Evolutionary conservation across 2,888 invertebrate genomes (phyloP).

Genomic region (Celastrina argiolus): DNA sequence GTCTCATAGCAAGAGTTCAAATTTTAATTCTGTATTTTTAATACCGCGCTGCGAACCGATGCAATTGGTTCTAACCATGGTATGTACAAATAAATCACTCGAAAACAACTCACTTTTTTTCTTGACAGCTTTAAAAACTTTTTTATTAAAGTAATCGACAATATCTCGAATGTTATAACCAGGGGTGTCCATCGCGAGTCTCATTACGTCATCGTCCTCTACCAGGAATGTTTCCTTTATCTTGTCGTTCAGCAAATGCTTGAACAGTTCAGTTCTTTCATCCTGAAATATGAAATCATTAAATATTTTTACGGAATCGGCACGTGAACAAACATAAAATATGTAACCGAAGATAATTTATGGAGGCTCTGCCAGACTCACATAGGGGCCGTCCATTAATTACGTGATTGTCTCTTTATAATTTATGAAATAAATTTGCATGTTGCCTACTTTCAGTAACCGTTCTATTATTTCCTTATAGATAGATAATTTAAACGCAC

Average conservation of each 20-base stretch:
- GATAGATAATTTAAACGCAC: too few species aligned
- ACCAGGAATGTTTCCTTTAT: constrained; percentile 64
- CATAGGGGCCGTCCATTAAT: too few species aligned
- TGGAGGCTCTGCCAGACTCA: too few species aligned
- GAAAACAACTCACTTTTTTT: constrained; percentile 76
- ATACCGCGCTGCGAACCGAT: too few species aligned
- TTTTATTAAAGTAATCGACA: constrained; percentile 83
- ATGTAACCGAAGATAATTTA: not conserved
- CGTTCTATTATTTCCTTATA: too few species aligned
- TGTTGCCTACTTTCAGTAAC: too few species aligned
- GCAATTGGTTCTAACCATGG: too few species aligned
- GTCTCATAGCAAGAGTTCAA: too few species aligned
- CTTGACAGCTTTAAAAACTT: constrained; percentile 84
- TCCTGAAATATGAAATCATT: constrained; percentile 53
- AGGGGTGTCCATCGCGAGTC: constrained; percentile 82
- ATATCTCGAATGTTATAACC: constrained; percentile 85
- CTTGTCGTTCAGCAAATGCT: constrained; percentile 76
- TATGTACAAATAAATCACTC: not conserved
- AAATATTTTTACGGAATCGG: not conserved
- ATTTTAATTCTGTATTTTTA: too few species aligned
- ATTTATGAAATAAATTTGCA: too few species aligned
- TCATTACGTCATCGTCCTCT: constrained; percentile 75
- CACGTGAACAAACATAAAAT: not conserved
- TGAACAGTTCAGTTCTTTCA: constrained; percentile 80
- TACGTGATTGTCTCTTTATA: too few species aligned